Evolutionary conservation across 1,140 invertebrate species (phyloP), one percentile per base, ranked within the genome.

Genomic region (Helicoverpa zea): DNA sequence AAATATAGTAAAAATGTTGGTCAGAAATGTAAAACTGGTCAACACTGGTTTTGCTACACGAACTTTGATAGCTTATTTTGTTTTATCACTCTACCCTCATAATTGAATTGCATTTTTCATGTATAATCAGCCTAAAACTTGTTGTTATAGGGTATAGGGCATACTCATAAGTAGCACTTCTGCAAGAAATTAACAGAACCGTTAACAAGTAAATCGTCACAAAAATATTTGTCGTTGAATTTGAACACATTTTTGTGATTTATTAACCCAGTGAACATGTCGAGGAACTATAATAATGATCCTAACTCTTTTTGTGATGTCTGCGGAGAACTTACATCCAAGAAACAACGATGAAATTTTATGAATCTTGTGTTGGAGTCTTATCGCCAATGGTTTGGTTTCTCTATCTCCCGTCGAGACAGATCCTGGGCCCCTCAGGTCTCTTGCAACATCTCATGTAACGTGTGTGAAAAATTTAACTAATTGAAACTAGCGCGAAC

Each of bases 41-140:
- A 63, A 63, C 59, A 30, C 59, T 63, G 12, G 59, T 63, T 63
- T 63, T 63, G 59, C 59, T 18, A 63, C 59, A 63, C 12, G 59
- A 63, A 63, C 59, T 63, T 30, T 63, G 59, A 63, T 35, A 63
- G 59, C 16, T 29, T 29, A 63, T 63, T 63, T 29, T 63, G 18
- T 63, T 63, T 63, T 63, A 63, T 63, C 59, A 63, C 13, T 63
- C 18, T 63, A 63, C 59, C 18, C 18, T 63, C 0, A 23, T 23
- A 1, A 23, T 23, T 23, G 2, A 23, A 23, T 23, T 2, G 2
- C 2, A 23, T 23, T 23, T 1, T 23, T 23, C 23, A 23, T 23
- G 1, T 23, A 23, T 23, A 23, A 23, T 23, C 1, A 23, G 23
- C 23, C 23, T 23, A 0, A 23, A 23, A 2, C 2, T 23, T 23